Base-by-base conservation (phyloP, 2,888 invertebrate genomes). In the Leptinotarsa haldemani region DNA sequence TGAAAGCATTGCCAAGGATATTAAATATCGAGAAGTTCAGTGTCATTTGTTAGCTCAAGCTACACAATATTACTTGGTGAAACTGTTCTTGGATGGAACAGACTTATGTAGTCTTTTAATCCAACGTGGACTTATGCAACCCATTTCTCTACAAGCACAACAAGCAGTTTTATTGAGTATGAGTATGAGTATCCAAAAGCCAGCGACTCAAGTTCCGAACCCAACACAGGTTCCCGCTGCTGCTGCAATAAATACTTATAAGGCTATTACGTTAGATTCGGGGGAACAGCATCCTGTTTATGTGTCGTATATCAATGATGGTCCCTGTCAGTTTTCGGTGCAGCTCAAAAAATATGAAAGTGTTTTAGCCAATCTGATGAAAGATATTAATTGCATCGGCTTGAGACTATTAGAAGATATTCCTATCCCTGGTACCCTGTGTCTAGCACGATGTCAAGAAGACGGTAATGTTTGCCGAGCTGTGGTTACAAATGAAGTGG, bases 231-330 rank as follows among this genome's bases (percentile, higher is more conserved):
- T 25, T 25, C 2, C 53, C 22, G 18, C 46, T 12, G 7, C 63
- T 18, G 18, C 70, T n/a, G 30, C 64, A 68, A 75, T 73, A 65
- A 75, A 73, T 61, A 90, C 90, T 3, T 92, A 90, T 78, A 91
- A 91, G 81, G 90, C 90, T 63, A 85, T 88, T 76, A 86, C 90
- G 18, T 69, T 92, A 47, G 89, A 89, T 30, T 86, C 90, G 2
- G 90, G 90, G 68, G 89, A 90, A 0, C 89, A 90, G 77, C 92
- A 94, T 81, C 90, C 91, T 80, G 93, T 94, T 0, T 92, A 90
- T 83, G 91, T 95, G 1, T 94, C 94, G 22, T 93, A 90, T 85
- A 93, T 95, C 20, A 94, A 94, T 81, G 94, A 95, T 83, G 95
- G 95, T 0, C 95, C 95, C 5, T 91, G 92, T 77, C 88, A 93